Evolutionary conservation across 2,113 vertebrate species (phyloP), one percentile per base, ranked within the genome.

Genomic region (Calyptomena viridis): DNA sequence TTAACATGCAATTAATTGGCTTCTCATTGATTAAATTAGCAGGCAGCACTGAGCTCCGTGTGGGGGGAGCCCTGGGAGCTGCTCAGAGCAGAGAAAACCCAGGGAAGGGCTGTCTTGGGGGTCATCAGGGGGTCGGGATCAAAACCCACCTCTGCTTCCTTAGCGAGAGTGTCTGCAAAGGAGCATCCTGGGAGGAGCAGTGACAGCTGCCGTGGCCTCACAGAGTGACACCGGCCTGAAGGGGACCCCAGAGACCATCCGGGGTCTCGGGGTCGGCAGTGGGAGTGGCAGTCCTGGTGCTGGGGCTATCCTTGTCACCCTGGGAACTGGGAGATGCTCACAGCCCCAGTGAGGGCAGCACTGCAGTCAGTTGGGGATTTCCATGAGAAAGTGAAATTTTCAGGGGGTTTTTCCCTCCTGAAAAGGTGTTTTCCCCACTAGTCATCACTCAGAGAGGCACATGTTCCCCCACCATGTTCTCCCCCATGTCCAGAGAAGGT

Each of bases 111-210:
- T 0, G 0, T 8, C 9, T 40, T 16, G 11, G 60, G 42, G 12
- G 14, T 60, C 19, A 0, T 18, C 5, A 1, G 8, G 33, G 24
- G 39, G 17, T 55, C 49, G 0, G 0, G 49, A 82, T 69, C 17
- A 1, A 84, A 74, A 60, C 21, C 17, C 4, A 0, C 33, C 4
- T 5, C 44, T 25, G 59, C 69, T 58, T 53, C 52, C 1, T 22
- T 73, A 60, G n/a, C 4, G 5, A 46, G 49, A 64, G 50, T 13
- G 21, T 73, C 52, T 28, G 35, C 37, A 24, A n/a, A 50, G 2
- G 37, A 46, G 24, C 1, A 1, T 22, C 39, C 66, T 23, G 59
- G 30, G 37, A 63, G 27, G 33, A 56, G 56, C 10, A n/a, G 47
- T 39, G 31, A 8, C 21, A 21, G 75, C 60, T 6, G 1, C 6